Evolutionary conservation across 1,140 invertebrate genomes (phyloP).

Genomic region (Zaprionus vittiger): DNA sequence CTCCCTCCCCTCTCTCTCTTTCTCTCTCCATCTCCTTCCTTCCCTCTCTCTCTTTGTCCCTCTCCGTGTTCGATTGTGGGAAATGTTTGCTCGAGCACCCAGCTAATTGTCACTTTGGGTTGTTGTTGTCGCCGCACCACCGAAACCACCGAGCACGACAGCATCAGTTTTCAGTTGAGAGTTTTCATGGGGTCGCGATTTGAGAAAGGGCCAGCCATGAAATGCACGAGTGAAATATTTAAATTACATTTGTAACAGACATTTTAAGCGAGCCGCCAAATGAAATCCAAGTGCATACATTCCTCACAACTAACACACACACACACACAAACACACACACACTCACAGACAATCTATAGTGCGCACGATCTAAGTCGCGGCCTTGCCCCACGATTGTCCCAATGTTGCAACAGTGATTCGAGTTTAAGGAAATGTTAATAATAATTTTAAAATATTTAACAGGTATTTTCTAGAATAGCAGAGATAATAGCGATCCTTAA

Average conservation of each 20-base stretch:
- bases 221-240: conserved; percentile 42
- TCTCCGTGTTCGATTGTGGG: conserved; percentile 40
- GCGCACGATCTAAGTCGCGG: conserved; percentile 1
- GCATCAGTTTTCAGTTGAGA: conserved; percentile 21
- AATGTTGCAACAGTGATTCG: background rate
- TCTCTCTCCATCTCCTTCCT: background rate
- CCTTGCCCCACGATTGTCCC: conserved; percentile 7
- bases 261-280: conserved; percentile 29
- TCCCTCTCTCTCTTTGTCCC: background rate
- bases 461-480: background rate
- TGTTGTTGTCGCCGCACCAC: conserved; percentile 19
- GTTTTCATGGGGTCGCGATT: conserved; percentile 17
- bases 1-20: background rate
- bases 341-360: background rate
- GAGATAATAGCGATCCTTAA: background rate
- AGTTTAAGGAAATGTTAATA: background rate
- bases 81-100: conserved; percentile 43
- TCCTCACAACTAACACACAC: background rate
- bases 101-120: conserved; percentile 62
- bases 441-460: background rate
- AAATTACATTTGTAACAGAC: conserved; percentile 69
- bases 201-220: conserved; percentile 19
- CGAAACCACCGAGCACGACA: conserved; percentile 24
- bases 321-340: conserved; percentile 8
- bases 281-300: conserved; percentile 51